Base-by-base conservation (phyloP, 2,113 vertebrate species). In the Etheostoma spectabile region DNA sequence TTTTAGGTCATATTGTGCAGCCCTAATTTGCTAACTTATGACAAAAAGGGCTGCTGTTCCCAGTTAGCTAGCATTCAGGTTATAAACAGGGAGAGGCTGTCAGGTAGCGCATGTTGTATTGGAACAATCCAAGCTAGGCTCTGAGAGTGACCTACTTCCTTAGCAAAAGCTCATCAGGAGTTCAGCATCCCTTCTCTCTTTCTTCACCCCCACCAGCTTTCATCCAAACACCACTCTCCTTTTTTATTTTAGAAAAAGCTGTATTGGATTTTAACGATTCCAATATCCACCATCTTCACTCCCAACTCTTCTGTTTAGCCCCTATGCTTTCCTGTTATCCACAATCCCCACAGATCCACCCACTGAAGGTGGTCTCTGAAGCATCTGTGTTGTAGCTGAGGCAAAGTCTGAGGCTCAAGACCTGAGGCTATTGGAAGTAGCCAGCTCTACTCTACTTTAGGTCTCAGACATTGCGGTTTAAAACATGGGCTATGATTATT, bases 81-180 rank as follows among this genome's bases (percentile, higher is more conserved):
- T 68, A 2, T 27, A 49, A 35, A 33, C 14, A n/a, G 12, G 48
- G 27, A 53, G 49, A 35, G 27, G 27, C 48, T 53, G 27, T 35
- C 49, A 8, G 53, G 66, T 53, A 67, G 48, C n/a, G 24, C 57
- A 56, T 73, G 51, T 69, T 72, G 52, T 82, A 63, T 27, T 30
- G 35, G 67, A 30, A 61, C 52, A 77, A 72, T 59, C 75, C 22
- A 24, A 51, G 55, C 67, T 49, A 33, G 49, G 69, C 62, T 86
- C 24, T 56, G 21, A 69, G 42, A 79, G 56, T 91, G 91, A 83
- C 91, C 89, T 83, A 86, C 71, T 89, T 92, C 66, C 52, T 33
- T 52, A 59, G 81, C 53, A 72, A 76, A 74, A 76, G 86, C 83
- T 88, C 78, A 84, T 80, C 77, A 74, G 79, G 77, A 84, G 87